phyloP scores from a whole-genome alignment of 1,140 invertebrate species.

The Trigoniulus corallinus region DNA sequence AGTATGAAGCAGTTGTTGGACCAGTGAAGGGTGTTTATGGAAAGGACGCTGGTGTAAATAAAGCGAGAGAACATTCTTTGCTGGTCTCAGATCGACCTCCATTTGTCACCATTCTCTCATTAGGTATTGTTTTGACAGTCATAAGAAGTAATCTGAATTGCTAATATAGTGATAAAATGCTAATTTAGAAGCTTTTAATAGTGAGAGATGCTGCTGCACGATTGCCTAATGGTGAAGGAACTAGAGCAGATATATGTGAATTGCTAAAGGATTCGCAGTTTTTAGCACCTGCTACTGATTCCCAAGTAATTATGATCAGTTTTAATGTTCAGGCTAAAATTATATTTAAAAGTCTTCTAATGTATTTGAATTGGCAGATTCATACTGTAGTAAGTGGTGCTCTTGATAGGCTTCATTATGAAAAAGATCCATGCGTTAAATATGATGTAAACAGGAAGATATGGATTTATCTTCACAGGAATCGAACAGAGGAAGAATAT shows the following conservation, averaged over 20 bases:
- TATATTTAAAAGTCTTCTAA: not conserved
- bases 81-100: conserved; percentile 68
- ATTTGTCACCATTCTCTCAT: conserved; percentile 74
- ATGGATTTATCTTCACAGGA: conserved; percentile 77
- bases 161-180: not conserved
- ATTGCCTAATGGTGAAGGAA: conserved; percentile 85
- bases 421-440: conserved; percentile 74
- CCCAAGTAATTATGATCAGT: conserved; percentile 36
- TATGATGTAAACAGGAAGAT: conserved; percentile 75
- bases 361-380: conserved; percentile 24
- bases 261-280: conserved; percentile 71
- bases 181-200: conserved; percentile 16
- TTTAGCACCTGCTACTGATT: conserved; percentile 48
- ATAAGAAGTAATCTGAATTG: not conserved
- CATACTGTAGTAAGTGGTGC: conserved; percentile 78
- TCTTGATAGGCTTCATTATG: conserved; percentile 70
- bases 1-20: conserved; percentile 71
- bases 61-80: conserved; percentile 65
- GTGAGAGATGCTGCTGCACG: conserved; percentile 82
- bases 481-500: conserved; percentile 56
- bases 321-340: conserved; percentile 3
- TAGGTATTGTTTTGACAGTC: conserved; percentile 31
- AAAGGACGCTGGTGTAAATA: conserved; percentile 33
- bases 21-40: conserved; percentile 64
- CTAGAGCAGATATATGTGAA: conserved; percentile 71